These are phyloP conservation scores for Drosophila ananassae DNA, from an alignment of 1,140 invertebrate genomes.

Conservation along the genomic window DNA sequence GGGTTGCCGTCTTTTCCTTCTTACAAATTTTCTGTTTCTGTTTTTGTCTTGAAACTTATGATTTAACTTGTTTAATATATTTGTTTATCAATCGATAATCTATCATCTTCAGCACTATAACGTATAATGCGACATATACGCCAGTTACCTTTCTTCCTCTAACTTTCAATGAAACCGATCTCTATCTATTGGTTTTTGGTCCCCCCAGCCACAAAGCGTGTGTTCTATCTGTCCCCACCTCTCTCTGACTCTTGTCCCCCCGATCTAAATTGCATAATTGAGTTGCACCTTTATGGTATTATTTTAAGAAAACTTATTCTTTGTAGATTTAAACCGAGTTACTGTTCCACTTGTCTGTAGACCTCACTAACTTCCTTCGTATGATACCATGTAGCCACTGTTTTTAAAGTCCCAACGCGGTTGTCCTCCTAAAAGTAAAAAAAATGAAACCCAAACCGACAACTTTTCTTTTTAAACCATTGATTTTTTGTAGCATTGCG, in stretches of 20 bases:
- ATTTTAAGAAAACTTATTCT: constrained; percentile 2
- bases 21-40: constrained; percentile 25
- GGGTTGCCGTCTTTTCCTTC: constrained; percentile 33
- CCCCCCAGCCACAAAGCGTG: constrained; percentile 16
- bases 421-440: constrained; percentile 1
- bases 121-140: constrained; percentile 30
- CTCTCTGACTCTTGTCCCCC: constrained; percentile 34
- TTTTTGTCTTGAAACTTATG: constrained; percentile 20
- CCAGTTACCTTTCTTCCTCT: constrained; percentile 14
- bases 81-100: constrained; percentile 23
- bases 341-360: constrained; percentile 34
- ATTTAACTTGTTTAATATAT: constrained; percentile 9
- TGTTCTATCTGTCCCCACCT: constrained; percentile 5
- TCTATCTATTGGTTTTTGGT: constrained; percentile 24
- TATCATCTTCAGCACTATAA: constrained; percentile 50
- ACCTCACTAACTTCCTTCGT: constrained; percentile 22
- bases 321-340: constrained; percentile 17
- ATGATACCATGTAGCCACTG: constrained; percentile 30
- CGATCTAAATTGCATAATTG: constrained; percentile 31
- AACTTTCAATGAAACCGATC: constrained; percentile 12
- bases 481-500: constrained; percentile 61
- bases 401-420: constrained; percentile 36
- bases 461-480: constrained; percentile 23
- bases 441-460: constrained; percentile 16
- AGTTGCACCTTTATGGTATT: constrained; percentile 34